Evolutionary conservation across 1,140 invertebrate species (phyloP), one percentile per base, ranked within the genome.

Genomic region (Amyelois transitella): DNA sequence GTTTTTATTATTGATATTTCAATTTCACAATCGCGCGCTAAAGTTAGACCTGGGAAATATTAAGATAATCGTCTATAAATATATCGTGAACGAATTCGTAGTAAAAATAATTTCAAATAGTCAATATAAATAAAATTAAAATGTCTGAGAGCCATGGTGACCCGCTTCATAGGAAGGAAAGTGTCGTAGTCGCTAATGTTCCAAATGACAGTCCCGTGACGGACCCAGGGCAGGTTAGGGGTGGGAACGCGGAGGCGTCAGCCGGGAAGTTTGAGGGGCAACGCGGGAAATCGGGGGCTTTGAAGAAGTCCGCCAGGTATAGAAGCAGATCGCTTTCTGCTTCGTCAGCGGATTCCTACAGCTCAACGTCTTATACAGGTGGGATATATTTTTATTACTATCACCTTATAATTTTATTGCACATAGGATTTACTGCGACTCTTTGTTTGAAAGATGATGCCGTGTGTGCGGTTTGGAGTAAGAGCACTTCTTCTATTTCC

Each of bases 271-370:
- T 86, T 53, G 84, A 85, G 2, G 82, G 81, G 0, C 82, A 73
- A 51, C 70, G 81, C 24, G 76, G 68, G 43, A 89, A 89, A 64
- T 93, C 94, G 6, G 92, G 94, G 55, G 94, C 94, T 12, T 80
- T 96, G 75, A 96, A 95, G 87, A 96, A 96, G 75, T 93, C 95
- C 10, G 94, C 93, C 62, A 90, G 96, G 38, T 96, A 97, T 77
- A 89, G 96, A 44, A 97, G 95, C 81, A 91, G 96, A 43, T 97
- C 96, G 0, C 88, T 97, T 4, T 97, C 96, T 24, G 96, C 96
- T n/a, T 97, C 96, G 14, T 97, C 96, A 28, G 97, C 96, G 32
- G 96, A 97, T 81, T 97, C 96, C 21, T 97, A 97, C 86, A 97
- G 95, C 81, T 97, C 95, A 59, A 94, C 86, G 18, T 89, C 88